Base-by-base conservation (phyloP, 2,888 invertebrate genomes). In the Barypeithes pellucidus region DNA sequence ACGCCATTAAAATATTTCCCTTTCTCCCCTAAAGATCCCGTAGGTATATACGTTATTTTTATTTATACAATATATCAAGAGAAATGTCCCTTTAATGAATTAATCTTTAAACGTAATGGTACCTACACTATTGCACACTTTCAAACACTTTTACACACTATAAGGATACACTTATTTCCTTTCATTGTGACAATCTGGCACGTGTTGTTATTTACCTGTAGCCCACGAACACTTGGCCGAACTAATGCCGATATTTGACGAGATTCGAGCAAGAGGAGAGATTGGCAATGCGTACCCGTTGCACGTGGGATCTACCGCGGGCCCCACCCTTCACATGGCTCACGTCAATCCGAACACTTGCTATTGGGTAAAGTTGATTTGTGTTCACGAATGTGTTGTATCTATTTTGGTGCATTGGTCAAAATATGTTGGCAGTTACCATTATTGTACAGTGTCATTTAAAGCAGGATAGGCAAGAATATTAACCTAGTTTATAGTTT, bases 211-310 rank as follows among this genome's bases (percentile, higher is more conserved):
- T 65, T 16, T 57, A 50, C 47, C 54, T 74, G 79, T 82, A 96
- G 96, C 95, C 89, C 95, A 95, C 90, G 95, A 95, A 91, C 95
- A 96, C 90, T 91, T 96, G 93, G 94, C 92, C 90, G 95, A 96
- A 90, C 91, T 96, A 92, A 95, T 93, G 94, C 96, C 96, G 86
- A 95, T 96, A 89, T 96, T 96, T 91, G 95, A 96, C 90, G 94
- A 94, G 88, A 91, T 96, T 87, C 92, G 96, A 86, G 94, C 94
- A 87, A 93, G 94, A 87, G 95, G 95, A 88, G 94, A 95, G 88
- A 92, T 95, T 83, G 95, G 95, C 86, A 95, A 94, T 89, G 94
- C 95, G 85, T 95, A 94, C 89, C 95, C 95, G 84, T 92, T 95
- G 87, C 94, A 94, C 89, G 94, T 95, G 91, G 92, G 89, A 79